Percentiles rank a stretch among this genome's conserved stretches.
Conservation (phyloP, 2,888 invertebrate genomes). For the Apamea sordens region DNA sequence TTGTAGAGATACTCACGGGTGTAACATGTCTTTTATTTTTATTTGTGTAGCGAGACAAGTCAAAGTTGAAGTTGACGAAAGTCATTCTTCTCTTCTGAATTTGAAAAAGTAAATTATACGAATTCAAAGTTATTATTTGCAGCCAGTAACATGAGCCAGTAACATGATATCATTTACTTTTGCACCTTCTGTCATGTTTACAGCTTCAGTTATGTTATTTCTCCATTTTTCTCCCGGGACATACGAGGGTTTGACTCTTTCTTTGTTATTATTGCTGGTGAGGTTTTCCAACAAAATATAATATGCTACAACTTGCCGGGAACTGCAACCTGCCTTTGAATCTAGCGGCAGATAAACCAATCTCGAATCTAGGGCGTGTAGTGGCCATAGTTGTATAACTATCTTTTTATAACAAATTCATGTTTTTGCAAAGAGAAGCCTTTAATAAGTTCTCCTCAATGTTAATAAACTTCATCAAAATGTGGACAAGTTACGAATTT, state of each 20-base stretch:
- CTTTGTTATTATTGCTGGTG: background rate
- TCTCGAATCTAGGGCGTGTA: background rate
- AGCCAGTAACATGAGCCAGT: background rate
- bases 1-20: slow-evolving; percentile 7
- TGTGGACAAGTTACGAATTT: slow-evolving; percentile 13
- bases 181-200: background rate
- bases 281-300: background rate
- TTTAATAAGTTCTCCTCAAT: background rate
- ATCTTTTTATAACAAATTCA: background rate
- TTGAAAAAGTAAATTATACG: background rate
- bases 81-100: background rate
- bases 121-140: slow-evolving; percentile 2
- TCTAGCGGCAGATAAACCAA: background rate
- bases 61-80: background rate
- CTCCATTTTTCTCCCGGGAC: background rate
- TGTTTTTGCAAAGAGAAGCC: background rate
- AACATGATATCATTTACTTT: background rate
- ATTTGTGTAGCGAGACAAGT: background rate
- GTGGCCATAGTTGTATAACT: background rate
- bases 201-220: background rate
- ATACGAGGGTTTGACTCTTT: background rate
- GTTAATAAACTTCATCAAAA: slow-evolving; percentile 7
- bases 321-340: background rate
- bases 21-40: slow-evolving; percentile 12
- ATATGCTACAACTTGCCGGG: background rate